Evolutionary conservation across 2,888 invertebrate genomes (phyloP).

Genomic region (Mythimna lalbum): DNA sequence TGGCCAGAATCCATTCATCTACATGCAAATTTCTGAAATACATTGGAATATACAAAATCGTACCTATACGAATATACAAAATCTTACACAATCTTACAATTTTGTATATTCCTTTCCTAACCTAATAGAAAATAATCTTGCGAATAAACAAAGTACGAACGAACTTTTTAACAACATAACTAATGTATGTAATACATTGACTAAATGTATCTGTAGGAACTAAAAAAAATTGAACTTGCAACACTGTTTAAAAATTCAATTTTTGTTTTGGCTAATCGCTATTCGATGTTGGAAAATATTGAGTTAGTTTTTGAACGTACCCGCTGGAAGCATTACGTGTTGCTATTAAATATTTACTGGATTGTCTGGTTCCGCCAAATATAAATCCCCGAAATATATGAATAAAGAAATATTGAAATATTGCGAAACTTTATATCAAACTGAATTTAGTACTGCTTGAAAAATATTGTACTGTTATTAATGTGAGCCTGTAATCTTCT

Average conservation of each 20-base stretch:
- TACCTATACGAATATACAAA: no score
- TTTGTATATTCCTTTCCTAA: no score
- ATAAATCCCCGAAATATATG: not conserved
- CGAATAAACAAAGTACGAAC: no score
- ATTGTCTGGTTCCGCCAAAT: not conserved
- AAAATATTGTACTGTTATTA: not conserved
- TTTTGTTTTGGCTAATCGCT: constrained; percentile 3
- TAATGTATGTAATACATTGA: not conserved
- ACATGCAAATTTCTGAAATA: not conserved
- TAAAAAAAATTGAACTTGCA: constrained; percentile 1
- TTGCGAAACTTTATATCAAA: not conserved
- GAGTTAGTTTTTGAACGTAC: not conserved
- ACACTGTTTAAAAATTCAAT: not conserved
- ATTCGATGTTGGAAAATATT: constrained; percentile 4
- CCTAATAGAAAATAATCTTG: not conserved
- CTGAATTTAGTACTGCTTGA: not conserved
- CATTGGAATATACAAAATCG: not conserved
- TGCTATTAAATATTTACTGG: not conserved
- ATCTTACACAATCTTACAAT: no score
- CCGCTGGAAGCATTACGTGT: not conserved
- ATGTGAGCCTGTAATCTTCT: not conserved
- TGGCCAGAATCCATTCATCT: no score
- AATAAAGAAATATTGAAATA: not conserved
- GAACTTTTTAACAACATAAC: not conserved
- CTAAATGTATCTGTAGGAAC: not conserved